Base-by-base conservation (phyloP, 1,140 invertebrate species). In the Hycleus cichorii region DNA sequence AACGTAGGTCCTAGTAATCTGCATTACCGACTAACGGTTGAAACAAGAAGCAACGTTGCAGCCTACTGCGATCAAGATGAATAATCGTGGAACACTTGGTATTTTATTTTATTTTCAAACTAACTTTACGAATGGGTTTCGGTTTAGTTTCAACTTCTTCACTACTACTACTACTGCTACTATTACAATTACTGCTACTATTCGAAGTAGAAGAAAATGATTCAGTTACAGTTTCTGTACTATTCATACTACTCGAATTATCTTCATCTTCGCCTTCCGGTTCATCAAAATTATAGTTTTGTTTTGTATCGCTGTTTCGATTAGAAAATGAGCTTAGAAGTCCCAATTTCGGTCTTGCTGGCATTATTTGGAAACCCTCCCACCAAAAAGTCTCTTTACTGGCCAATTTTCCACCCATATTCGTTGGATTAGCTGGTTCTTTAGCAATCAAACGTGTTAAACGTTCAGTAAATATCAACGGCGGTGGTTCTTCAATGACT, bases 361-460 rank as follows among this genome's bases (percentile, higher is more conserved):
- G 82, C 9, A 79, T 75, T 43, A 87, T 73, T 70, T 83, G 80
- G 39, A 88, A 78, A 2, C 85, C 83, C 55, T 85, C 81, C 84
- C 85, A 87, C 84, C 83, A 87, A 75, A 83, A 83, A 18, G 76
- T 72, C 64, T 86, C 83, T 40, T 68, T 67, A 39, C 62, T 66
- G n/a, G 63, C 48, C 38, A 68, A 62, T 49, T 66, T 65, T 32
- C 45, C 48, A 25, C 25, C 42, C 18, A 43, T 43, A 51, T 62
- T 56, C 57, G 12, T 42, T 12, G 12, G 8, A 42, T 6, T 46
- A 6, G 52, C 9, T 40, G 44, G 56, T 79, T 83, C 83, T 72
- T 80, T 77, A 3, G 81, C 74, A 2, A 85, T 79, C 3, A 87
- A 66, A 62, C 82, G 69, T 2, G 82, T 85, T n/a, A 86, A 77